A percentile compares a stretch with the other conserved stretches of the same genome.
These are phyloP conservation scores for Hydrophis major DNA, from an alignment of 2,797 vertebrate genomes.

Conservation along the genomic window DNA sequence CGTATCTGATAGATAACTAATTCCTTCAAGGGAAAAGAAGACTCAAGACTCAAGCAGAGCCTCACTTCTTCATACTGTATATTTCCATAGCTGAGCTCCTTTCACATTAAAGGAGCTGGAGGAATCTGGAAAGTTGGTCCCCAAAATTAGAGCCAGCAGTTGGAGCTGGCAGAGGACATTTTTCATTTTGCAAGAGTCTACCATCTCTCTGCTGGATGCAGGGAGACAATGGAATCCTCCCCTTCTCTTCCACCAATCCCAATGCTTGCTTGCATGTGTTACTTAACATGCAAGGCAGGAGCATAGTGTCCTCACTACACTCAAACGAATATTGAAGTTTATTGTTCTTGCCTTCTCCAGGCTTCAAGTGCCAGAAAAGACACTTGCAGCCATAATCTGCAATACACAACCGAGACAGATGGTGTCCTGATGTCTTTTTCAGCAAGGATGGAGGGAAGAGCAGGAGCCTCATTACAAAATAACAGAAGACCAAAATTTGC, in stretches of 20 bases:
- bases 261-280: not conserved
- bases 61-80: not conserved
- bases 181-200: not conserved
- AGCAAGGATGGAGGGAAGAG: not conserved
- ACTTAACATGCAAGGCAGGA: not conserved
- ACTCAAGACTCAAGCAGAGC: not conserved
- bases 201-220: not conserved
- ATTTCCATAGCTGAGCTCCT: not conserved
- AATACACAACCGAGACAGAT: not conserved
- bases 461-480: not conserved
- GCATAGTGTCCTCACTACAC: not conserved
- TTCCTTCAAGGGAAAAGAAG: not conserved
- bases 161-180: not conserved
- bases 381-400: not conserved
- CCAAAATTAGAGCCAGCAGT: not conserved
- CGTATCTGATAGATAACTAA: not conserved
- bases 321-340: not conserved
- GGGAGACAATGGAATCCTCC: not conserved
- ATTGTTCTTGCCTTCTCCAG: not conserved
- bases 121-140: not conserved
- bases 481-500: not conserved
- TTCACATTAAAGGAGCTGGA: not conserved
- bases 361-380: not conserved
- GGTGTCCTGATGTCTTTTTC: not conserved
- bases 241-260: not conserved